phyloP scores from a whole-genome alignment of 2,113 vertebrate species.

The Sylvilagus bachmani region DNA sequence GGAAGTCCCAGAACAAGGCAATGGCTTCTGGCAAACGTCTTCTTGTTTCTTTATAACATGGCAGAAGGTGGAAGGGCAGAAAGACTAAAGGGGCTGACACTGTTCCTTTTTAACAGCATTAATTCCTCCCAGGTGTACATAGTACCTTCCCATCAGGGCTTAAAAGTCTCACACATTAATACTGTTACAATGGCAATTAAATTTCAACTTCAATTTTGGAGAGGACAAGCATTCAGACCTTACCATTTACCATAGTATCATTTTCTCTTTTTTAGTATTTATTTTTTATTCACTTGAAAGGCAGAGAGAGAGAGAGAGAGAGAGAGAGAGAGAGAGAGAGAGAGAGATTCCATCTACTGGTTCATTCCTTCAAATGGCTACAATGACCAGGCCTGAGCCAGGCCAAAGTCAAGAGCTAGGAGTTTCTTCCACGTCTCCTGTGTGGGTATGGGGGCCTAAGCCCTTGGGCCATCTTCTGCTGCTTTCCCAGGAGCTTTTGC shows the following conservation, averaged over 20 bases:
- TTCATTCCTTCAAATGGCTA: no score
- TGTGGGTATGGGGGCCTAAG: no score
- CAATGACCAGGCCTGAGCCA: no score
- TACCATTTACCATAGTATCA: background rate
- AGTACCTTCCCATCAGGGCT: background rate
- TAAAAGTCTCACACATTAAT: background rate
- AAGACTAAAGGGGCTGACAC: background rate
- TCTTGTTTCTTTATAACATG: background rate
- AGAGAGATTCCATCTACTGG: no score
- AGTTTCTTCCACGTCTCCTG: no score
- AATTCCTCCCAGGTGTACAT: background rate
- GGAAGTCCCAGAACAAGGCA: background rate
- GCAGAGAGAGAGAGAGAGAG: no score
- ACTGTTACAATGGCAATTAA: background rate
- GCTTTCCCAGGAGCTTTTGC: no score
- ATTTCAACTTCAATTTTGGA: background rate
- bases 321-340: no score
- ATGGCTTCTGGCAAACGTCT: background rate
- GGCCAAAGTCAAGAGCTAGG: no score
- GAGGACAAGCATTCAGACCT: background rate
- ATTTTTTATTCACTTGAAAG: no score
- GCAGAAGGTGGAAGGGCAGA: background rate
- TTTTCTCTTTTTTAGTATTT: background rate
- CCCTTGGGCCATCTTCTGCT: no score
- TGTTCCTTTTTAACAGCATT: background rate